Evolutionary conservation across 2,888 invertebrate species (phyloP).

Genomic region (Labia minor): DNA sequence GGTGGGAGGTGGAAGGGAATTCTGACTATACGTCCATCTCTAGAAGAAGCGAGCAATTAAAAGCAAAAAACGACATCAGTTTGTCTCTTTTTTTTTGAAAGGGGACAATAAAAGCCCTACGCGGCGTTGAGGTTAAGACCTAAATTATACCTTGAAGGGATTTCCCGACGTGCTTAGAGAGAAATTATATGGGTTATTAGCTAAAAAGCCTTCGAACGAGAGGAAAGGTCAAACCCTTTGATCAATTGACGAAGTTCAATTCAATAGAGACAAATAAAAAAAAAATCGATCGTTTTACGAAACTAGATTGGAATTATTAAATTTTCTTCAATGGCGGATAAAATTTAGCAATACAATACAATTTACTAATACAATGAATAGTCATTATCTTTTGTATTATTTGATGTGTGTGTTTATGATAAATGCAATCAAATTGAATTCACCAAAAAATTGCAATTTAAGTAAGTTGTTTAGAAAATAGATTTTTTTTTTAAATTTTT

Average conservation of each 20-base stretch:
- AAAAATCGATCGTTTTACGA: not conserved
- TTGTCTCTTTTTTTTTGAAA: not conserved
- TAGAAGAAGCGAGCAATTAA: not conserved
- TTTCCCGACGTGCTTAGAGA: not conserved
- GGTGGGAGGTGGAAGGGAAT: not conserved
- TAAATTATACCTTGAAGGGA: not conserved
- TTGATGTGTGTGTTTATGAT: too few relatives aligned
- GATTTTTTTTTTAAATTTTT: too few relatives aligned
- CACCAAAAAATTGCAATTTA: too few relatives aligned
- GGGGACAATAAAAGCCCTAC: not conserved
- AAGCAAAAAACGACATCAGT: not conserved
- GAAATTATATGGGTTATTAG: conserved; percentile 2
- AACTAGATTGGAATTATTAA: too few relatives aligned
- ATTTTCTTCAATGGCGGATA: too few relatives aligned
- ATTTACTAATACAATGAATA: too few relatives aligned
- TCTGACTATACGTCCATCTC: not conserved
- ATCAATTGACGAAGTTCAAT: not conserved
- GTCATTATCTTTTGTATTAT: too few relatives aligned
- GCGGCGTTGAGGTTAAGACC: conserved; percentile 1
- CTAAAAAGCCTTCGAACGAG: not conserved
- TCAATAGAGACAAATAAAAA: not conserved
- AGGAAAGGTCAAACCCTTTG: not conserved
- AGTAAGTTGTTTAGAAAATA: too few relatives aligned
- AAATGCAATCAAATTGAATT: too few relatives aligned
- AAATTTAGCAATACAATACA: too few relatives aligned